Evolutionary conservation across 2,888 invertebrate genomes (phyloP).

Genomic region (Temnothorax ravouxi): DNA sequence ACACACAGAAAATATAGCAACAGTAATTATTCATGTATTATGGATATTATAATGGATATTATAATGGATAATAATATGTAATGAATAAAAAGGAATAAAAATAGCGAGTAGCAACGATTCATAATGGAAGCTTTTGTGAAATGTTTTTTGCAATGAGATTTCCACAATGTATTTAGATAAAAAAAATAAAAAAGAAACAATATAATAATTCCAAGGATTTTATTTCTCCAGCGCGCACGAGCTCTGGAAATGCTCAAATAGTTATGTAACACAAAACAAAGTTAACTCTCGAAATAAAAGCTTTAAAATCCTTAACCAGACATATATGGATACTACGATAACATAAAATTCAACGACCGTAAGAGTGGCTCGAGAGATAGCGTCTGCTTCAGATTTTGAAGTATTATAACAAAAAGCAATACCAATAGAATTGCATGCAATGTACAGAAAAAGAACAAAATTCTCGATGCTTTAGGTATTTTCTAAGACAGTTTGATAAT

Average conservation of each 20-base stretch:
- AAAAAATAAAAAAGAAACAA: not conserved
- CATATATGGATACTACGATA: conserved; percentile 34
- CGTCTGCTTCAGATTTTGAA: conserved; percentile 40
- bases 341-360: conserved; percentile 70
- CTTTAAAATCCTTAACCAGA: conserved; percentile 27
- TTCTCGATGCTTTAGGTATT: not conserved
- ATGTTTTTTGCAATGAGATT: not conserved
- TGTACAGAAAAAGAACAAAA: not conserved
- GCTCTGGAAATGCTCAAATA: conserved; percentile 25
- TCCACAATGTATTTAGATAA: not conserved
- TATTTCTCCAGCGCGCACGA: not conserved
- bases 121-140: conserved; percentile 6
- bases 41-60: not conserved
- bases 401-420: conserved; percentile 48
- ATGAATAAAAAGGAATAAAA: conserved; percentile 1
- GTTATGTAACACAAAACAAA: conserved; percentile 35
- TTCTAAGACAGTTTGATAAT: not conserved
- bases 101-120: not conserved
- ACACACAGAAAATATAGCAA: not conserved
- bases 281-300: conserved; percentile 47
- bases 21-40: not conserved
- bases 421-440: conserved; percentile 7
- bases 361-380: conserved; percentile 52
- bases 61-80: not conserved
- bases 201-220: conserved; percentile 21